phyloP scores from a whole-genome alignment of 2,888 invertebrate genomes.

The Cabera pusaria region DNA sequence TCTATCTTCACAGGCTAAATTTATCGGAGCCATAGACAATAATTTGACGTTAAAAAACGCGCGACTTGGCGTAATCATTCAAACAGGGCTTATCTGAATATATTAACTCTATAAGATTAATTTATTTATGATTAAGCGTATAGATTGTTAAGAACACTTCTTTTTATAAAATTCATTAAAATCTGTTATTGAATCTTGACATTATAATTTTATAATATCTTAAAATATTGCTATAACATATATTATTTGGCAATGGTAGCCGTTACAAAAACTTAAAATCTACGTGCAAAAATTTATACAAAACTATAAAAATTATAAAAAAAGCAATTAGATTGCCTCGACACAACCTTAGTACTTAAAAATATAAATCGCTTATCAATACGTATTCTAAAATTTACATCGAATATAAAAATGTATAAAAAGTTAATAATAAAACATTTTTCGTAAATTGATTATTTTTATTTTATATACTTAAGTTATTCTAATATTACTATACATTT shows the following conservation, averaged over 20 bases:
- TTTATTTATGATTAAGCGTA: slow-evolving; percentile 21
- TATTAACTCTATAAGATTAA: slow-evolving; percentile 50
- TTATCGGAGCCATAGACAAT: too few relatives aligned
- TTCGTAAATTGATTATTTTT: slow-evolving; percentile 52
- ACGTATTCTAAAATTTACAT: slow-evolving; percentile 35
- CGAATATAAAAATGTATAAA: slow-evolving; percentile 44
- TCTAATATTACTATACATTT: slow-evolving; percentile 67
- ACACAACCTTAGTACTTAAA: slow-evolving; percentile 64
- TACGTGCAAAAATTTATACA: slow-evolving; percentile 39
- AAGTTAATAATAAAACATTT: slow-evolving; percentile 46
- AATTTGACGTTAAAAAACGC: too few relatives aligned
- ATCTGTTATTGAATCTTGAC: not conserved
- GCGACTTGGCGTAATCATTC: not conserved
- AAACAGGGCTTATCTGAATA: slow-evolving; percentile 40
- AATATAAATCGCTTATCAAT: slow-evolving; percentile 25
- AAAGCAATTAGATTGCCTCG: slow-evolving; percentile 71
- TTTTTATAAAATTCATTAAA: slow-evolving; percentile 4
- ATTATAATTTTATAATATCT: slow-evolving; percentile 7
- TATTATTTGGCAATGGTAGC: slow-evolving; percentile 28
- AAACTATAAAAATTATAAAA: slow-evolving; percentile 38
- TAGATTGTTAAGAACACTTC: slow-evolving; percentile 7
- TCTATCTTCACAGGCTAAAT: too few relatives aligned
- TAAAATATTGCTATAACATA: slow-evolving; percentile 26
- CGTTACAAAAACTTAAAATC: slow-evolving; percentile 18
- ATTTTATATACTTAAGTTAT: slow-evolving; percentile 38